Conservation (phyloP, 2,797 vertebrate species). For the Lutjanus argentimaculatus region DNA sequence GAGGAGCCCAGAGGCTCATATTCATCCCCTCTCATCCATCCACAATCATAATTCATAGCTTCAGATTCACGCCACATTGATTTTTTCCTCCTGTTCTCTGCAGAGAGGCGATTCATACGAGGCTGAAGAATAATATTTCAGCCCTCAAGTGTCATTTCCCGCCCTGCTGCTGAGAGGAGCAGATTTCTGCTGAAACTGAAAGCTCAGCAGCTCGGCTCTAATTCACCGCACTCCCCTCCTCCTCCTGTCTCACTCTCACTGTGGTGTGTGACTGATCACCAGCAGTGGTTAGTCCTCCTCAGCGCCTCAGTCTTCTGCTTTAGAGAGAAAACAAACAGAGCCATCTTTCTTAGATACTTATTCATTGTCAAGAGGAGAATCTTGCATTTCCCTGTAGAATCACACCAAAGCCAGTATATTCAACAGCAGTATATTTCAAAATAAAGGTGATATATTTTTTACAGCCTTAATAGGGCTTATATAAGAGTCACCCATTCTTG, state of each 20-base stretch:
- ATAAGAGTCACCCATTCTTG: too few species aligned
- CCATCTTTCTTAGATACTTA: background rate
- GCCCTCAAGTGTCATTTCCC: constrained; percentile 19
- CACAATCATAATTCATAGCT: constrained; percentile 62
- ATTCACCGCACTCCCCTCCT: background rate
- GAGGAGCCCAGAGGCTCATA: background rate
- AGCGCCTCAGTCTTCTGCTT: background rate
- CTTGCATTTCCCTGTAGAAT: background rate
- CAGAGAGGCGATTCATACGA: constrained; percentile 17
- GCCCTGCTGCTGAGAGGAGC: constrained; percentile 49
- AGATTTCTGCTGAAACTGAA: constrained; percentile 21
- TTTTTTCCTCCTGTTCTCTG: constrained; percentile 32
- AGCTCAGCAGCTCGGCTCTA: constrained; percentile 25
- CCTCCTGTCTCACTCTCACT: background rate
- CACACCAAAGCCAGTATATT: background rate
- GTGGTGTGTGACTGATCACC: background rate
- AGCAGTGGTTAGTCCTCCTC: background rate
- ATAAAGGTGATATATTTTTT: background rate
- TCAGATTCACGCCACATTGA: constrained; percentile 40
- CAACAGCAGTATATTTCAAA: background rate
- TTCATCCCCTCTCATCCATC: constrained; percentile 56
- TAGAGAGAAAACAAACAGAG: background rate
- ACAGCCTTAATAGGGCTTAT: background rate
- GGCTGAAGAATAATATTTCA: constrained; percentile 50
- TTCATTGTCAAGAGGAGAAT: background rate